A percentile compares a stretch with the other conserved stretches of the same genome.
Conservation (phyloP, 2,797 vertebrate genomes). For the Centropyge bicolor region DNA sequence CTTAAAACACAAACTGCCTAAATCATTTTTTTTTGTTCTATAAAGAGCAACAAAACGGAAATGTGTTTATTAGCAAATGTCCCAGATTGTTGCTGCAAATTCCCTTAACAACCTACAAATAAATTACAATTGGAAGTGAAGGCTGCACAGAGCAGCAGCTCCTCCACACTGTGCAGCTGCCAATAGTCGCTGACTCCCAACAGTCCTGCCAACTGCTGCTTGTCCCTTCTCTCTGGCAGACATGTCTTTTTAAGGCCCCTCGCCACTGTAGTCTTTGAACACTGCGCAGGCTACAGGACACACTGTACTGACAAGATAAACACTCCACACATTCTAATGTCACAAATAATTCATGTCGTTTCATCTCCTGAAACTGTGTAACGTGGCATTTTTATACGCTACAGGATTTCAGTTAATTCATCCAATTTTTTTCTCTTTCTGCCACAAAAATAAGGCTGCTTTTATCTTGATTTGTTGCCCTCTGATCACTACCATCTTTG, state of each 20-base stretch:
- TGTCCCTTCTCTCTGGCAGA: slow-evolving; percentile 53
- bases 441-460: slow-evolving; percentile 35
- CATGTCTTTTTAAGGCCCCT: slow-evolving; percentile 41
- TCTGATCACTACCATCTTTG: slow-evolving; percentile 67
- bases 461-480: slow-evolving; percentile 51
- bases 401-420: slow-evolving; percentile 18
- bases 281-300: slow-evolving; percentile 44
- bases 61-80: slow-evolving; percentile 54
- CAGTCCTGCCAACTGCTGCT: slow-evolving; percentile 64
- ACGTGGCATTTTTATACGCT: slow-evolving; percentile 13
- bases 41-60: slow-evolving; percentile 37
- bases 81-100: slow-evolving; percentile 49
- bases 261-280: slow-evolving; percentile 41
- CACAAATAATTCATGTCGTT: slow-evolving; percentile 41
- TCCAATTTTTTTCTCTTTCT: neutral
- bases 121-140: slow-evolving; percentile 60
- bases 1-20: slow-evolving; percentile 17
- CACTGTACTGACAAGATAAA: slow-evolving; percentile 61
- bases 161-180: slow-evolving; percentile 57
- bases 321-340: slow-evolving; percentile 37
- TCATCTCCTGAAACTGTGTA: slow-evolving; percentile 53
- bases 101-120: slow-evolving; percentile 56
- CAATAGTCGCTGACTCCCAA: slow-evolving; percentile 55
- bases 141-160: slow-evolving; percentile 54
- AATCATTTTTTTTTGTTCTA: slow-evolving; percentile 36